These are phyloP conservation scores for Lucinisca nassula DNA, from an alignment of 2,888 invertebrate genomes.

Conservation along the genomic window DNA sequence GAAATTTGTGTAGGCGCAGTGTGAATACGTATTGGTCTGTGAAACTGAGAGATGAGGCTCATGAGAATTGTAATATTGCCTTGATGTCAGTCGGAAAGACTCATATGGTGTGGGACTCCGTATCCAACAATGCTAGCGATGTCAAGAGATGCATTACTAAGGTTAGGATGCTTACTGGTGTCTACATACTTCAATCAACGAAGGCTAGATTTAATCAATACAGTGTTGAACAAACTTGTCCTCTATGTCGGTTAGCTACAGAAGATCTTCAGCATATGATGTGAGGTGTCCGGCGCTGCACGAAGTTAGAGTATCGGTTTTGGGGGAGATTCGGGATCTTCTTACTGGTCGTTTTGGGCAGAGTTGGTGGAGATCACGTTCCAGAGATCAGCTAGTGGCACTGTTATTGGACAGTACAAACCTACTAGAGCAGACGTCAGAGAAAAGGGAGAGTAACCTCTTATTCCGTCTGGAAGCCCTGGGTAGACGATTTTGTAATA, in stretches of 20 bases:
- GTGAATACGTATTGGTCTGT: neutral
- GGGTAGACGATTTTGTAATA: too few relatives aligned
- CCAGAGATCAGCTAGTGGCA: too few relatives aligned
- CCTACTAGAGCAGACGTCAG: too few relatives aligned
- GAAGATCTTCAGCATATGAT: neutral
- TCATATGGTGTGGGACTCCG: neutral
- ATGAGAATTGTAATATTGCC: neutral
- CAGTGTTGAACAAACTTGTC: neutral
- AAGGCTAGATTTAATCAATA: neutral
- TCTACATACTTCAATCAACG: neutral
- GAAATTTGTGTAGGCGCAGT: neutral
- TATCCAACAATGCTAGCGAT: neutral
- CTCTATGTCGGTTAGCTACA: neutral
- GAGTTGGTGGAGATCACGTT: too few relatives aligned
- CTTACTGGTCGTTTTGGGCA: too few relatives aligned
- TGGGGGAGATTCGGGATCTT: too few relatives aligned
- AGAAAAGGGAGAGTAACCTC: too few relatives aligned
- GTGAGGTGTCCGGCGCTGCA: neutral
- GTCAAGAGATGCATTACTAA: slow-evolving; percentile 5
- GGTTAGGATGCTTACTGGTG: slow-evolving; percentile 19
- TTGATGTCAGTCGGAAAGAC: neutral
- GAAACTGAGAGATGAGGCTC: too few relatives aligned
- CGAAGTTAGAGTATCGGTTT: neutral
- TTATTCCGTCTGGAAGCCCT: too few relatives aligned
- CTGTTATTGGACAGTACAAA: too few relatives aligned